These are phyloP conservation scores for Solen grandis DNA, from an alignment of 1,140 invertebrate genomes.

Conservation along the genomic window DNA sequence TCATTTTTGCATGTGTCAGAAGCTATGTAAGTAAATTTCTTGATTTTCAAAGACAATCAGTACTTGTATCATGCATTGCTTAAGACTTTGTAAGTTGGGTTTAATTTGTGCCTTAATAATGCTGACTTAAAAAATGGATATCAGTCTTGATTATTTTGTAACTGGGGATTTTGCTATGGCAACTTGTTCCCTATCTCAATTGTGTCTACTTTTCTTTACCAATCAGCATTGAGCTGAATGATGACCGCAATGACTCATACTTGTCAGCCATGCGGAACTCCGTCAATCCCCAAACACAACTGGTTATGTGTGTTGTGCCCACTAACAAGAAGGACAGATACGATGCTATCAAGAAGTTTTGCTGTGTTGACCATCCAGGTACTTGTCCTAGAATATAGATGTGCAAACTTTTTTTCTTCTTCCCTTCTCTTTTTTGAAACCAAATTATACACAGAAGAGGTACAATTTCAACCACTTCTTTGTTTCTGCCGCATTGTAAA, in stretches of 20 bases:
- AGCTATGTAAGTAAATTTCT: neutral
- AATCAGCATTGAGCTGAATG: conserved; percentile 65
- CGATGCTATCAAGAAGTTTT: conserved; percentile 93
- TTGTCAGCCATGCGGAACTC: conserved; percentile 63
- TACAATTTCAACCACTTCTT: neutral
- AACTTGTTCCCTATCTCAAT: too few relatives aligned
- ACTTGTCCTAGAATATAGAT: neutral
- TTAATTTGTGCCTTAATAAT: neutral
- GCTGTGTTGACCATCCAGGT: conserved; percentile 89
- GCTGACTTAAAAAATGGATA: neutral
- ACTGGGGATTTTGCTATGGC: too few relatives aligned
- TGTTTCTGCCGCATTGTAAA: neutral
- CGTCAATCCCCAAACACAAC: conserved; percentile 65
- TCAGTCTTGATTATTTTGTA: neutral
- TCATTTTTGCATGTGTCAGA: too few relatives aligned
- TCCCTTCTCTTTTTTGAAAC: too few relatives aligned
- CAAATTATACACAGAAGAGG: too few relatives aligned
- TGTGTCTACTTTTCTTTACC: too few relatives aligned
- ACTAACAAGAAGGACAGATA: conserved; percentile 90
- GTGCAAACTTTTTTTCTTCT: neutral
- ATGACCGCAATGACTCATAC: conserved; percentile 73
- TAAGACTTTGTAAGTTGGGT: neutral
- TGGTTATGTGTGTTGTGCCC: conserved; percentile 74
- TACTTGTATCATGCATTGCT: neutral
- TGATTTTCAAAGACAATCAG: neutral